A percentile compares a stretch with the other conserved stretches of the same genome.
Conservation (phyloP, 2,888 invertebrate genomes). For the Lissonota sp. region DNA sequence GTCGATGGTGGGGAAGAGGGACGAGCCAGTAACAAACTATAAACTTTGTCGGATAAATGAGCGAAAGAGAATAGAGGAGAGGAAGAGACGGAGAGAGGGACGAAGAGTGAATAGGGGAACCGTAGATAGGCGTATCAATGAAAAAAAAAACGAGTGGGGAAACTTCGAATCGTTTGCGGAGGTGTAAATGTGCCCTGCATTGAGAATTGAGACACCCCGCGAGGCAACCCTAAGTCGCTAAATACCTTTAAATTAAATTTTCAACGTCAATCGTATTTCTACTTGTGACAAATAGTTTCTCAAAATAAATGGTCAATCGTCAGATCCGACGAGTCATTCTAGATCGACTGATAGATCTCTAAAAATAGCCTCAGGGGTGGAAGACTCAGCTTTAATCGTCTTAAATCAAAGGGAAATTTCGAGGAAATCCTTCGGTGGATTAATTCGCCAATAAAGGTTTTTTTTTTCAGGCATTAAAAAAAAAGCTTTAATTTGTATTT, state of each 20-base stretch:
- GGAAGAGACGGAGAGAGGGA: background rate
- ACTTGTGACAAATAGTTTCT: no score
- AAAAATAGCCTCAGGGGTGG: no score
- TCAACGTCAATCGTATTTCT: background rate
- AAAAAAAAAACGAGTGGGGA: conserved; percentile 48
- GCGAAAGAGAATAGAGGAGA: background rate
- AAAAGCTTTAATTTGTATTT: no score
- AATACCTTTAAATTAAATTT: conserved; percentile 13
- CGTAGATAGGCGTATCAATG: conserved; percentile 36
- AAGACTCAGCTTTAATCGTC: no score
- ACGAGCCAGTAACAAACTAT: conserved; percentile 32
- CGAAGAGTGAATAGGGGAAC: conserved; percentile 27
- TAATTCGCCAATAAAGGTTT: no score
- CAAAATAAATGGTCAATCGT: no score
- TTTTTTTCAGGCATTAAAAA: no score
- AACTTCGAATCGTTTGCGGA: conserved; percentile 29
- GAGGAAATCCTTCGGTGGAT: no score
- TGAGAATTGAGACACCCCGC: conserved; percentile 33
- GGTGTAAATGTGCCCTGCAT: conserved; percentile 32
- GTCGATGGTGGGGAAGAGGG: conserved; percentile 51
- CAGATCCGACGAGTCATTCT: no score
- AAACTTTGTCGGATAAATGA: conserved; percentile 21
- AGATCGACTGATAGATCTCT: no score
- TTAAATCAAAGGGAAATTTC: no score
- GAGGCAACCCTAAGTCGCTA: background rate